Conservation (phyloP, 2,888 invertebrate species). For the Rugalucina vietnamica region DNA sequence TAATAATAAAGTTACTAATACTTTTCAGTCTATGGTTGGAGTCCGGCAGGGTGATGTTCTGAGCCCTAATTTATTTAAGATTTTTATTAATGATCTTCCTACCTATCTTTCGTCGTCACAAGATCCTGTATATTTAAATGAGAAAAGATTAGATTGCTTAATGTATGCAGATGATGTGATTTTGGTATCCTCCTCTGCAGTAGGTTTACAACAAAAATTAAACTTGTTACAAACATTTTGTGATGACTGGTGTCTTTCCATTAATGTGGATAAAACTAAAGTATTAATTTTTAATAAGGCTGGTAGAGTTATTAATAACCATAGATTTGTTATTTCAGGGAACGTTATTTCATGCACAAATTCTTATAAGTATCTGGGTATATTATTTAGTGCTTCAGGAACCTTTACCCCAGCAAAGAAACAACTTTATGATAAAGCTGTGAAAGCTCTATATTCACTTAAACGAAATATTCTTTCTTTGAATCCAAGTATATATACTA, state of each 20-base stretch:
- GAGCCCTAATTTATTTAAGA: slow-evolving; percentile 13
- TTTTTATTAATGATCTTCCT: slow-evolving; percentile 15
- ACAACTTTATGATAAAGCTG: background rate
- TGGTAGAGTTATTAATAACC: background rate
- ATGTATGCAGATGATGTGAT: slow-evolving; percentile 12
- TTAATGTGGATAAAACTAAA: background rate
- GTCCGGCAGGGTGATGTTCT: slow-evolving; percentile 16
- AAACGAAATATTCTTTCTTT: background rate
- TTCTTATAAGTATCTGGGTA: slow-evolving; percentile 3
- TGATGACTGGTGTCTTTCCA: slow-evolving; percentile 1
- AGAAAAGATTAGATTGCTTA: slow-evolving; percentile 7
- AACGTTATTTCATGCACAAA: background rate
- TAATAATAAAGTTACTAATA: background rate
- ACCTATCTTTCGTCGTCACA: background rate
- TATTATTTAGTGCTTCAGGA: background rate
- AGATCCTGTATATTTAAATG: background rate
- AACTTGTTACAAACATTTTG: background rate
- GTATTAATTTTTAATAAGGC: background rate
- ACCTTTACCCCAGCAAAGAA: slow-evolving; percentile 8
- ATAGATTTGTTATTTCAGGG: background rate
- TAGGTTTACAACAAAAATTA: slow-evolving; percentile 1
- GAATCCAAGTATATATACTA: background rate
- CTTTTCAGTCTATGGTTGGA: slow-evolving; percentile 1
- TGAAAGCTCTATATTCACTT: slow-evolving; percentile 3
- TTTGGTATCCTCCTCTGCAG: slow-evolving; percentile 5